Evolutionary conservation across 2,888 invertebrate genomes (phyloP).

Genomic region (Clanis bilineata): DNA sequence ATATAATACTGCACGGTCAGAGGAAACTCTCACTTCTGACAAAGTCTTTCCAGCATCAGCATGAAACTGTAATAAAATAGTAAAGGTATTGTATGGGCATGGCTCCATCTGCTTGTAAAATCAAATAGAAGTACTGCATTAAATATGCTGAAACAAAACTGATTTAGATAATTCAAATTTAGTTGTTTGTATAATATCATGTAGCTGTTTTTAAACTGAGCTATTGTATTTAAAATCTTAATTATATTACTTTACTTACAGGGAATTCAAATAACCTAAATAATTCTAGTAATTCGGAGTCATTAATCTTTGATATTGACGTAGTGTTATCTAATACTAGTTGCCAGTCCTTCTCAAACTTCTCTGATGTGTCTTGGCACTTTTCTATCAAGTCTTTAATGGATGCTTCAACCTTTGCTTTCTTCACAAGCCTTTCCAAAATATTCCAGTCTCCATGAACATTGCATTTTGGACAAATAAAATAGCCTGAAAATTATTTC

Average conservation of each 20-base stretch:
- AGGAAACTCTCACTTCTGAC: slow-evolving; percentile 81
- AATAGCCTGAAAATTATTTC: slow-evolving; percentile 81
- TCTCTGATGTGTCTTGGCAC: slow-evolving; percentile 50
- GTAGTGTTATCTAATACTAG: slow-evolving; percentile 62
- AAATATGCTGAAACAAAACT: too few species aligned
- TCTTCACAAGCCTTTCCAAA: slow-evolving; percentile 79
- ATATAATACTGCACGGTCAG: slow-evolving; percentile 78
- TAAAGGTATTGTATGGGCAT: background rate
- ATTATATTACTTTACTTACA: too few species aligned
- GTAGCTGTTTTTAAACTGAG: too few species aligned
- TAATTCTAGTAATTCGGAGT: slow-evolving; percentile 67
- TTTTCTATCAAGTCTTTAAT: slow-evolving; percentile 62
- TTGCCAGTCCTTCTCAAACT: slow-evolving; percentile 75
- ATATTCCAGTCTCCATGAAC: slow-evolving; percentile 85
- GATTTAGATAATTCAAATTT: too few species aligned
- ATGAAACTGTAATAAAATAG: slow-evolving; percentile 64
- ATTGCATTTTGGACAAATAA: slow-evolving; percentile 86
- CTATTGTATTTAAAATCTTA: too few species aligned
- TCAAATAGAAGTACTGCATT: too few species aligned
- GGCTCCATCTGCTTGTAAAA: background rate
- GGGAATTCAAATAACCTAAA: slow-evolving; percentile 82
- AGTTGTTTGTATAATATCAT: too few species aligned
- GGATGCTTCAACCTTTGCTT: slow-evolving; percentile 56
- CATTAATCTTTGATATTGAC: slow-evolving; percentile 66
- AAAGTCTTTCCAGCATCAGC: slow-evolving; percentile 69